phyloP scores from a whole-genome alignment of 1,140 invertebrate genomes.

The Batillaria attramentaria region DNA sequence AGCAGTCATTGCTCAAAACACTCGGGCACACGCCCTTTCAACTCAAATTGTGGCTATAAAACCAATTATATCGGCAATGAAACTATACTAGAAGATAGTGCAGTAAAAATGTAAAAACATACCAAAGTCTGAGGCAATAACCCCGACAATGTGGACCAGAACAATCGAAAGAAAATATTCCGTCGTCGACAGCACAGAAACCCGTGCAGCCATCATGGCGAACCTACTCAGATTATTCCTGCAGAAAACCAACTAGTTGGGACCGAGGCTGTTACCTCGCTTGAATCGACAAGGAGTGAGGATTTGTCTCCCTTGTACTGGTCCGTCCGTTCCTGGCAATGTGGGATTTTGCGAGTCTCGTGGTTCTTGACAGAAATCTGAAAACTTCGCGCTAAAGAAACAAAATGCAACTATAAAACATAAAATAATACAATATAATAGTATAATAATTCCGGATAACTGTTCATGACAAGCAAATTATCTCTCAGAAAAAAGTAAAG shows the following conservation, averaged over 20 bases:
- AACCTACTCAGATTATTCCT: not conserved
- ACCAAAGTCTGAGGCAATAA: not conserved
- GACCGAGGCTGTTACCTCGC: constrained; percentile 14
- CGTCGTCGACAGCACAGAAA: not conserved
- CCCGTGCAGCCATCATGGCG: constrained; percentile 9
- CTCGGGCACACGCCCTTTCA: no score
- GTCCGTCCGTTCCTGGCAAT: no score
- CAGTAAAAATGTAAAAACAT: no score
- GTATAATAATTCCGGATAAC: not conserved
- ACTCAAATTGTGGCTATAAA: no score
- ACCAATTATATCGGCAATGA: no score
- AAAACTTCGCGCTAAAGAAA: no score
- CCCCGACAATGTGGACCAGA: not conserved
- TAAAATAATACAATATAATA: not conserved
- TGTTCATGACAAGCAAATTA: not conserved
- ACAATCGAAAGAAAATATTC: not conserved
- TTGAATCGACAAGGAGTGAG: not conserved
- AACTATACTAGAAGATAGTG: no score
- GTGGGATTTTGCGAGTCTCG: no score
- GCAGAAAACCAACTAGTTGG: no score
- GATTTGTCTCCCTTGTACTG: constrained; percentile 6
- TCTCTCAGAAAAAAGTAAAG: not conserved
- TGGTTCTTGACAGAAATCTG: no score
- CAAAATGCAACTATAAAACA: no score
- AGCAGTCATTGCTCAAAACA: no score